Percentiles rank a stretch among this genome's conserved stretches.
These are phyloP conservation scores for Archivesica marissinica DNA, from an alignment of 1,140 invertebrate genomes.

Conservation along the genomic window DNA sequence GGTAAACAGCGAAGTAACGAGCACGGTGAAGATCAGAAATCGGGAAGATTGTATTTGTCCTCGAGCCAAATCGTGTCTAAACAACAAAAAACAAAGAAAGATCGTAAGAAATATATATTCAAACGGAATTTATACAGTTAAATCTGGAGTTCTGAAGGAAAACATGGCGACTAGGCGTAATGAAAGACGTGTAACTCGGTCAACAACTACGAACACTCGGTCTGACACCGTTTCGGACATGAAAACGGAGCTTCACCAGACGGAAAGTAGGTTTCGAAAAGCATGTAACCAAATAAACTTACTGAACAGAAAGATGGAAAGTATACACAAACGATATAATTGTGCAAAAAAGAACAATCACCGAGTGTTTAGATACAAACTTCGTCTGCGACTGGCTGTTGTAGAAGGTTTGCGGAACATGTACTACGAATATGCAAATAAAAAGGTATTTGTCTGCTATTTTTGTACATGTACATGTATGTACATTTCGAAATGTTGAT, in stretches of 20 bases:
- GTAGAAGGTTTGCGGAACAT: conserved; percentile 66
- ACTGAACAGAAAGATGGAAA: conserved; percentile 60
- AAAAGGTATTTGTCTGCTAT: conserved; percentile 36
- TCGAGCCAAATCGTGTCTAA: conserved; percentile 23
- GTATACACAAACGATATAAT: conserved; percentile 60
- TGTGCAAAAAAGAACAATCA: conserved; percentile 62
- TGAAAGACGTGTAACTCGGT: conserved; percentile 47
- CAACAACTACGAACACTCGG: conserved; percentile 22
- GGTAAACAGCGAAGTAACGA: background rate
- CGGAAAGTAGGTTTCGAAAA: conserved; percentile 57
- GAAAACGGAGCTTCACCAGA: conserved; percentile 55
- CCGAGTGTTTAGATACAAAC: conserved; percentile 61
- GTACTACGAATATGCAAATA: conserved; percentile 67
- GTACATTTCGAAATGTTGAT: too few species aligned
- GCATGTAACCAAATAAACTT: conserved; percentile 66
- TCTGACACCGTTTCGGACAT: conserved; percentile 14
- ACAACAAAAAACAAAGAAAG: background rate
- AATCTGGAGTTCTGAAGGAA: background rate
- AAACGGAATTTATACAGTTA: background rate
- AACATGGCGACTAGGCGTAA: conserved; percentile 54
- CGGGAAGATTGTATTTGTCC: conserved; percentile 2
- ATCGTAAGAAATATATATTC: background rate
- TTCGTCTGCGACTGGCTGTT: conserved; percentile 62
- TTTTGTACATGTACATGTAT: background rate
- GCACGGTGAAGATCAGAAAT: background rate